Conservation (phyloP, 2,113 vertebrate species). For the Hyaena hyaena region DNA sequence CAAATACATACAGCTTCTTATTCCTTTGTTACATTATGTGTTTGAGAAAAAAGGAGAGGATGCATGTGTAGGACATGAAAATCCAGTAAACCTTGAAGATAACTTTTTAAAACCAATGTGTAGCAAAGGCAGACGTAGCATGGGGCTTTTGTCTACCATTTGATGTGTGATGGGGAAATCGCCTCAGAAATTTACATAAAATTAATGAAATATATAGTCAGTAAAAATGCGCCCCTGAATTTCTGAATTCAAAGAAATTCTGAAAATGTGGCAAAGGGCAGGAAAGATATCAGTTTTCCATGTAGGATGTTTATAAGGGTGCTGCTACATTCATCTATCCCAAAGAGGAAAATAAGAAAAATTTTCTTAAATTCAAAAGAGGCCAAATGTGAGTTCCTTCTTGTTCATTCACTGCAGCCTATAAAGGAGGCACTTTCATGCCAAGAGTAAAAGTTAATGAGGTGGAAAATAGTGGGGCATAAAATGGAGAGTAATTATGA, state of each 20-base stretch:
- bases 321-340: neutral
- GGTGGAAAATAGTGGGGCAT: slow-evolving; percentile 64
- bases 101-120: neutral
- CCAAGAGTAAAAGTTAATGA: slow-evolving; percentile 69
- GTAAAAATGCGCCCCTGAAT: neutral
- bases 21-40: neutral
- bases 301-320: neutral
- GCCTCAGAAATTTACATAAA: neutral
- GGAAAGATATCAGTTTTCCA: neutral
- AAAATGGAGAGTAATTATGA: slow-evolving; percentile 67
- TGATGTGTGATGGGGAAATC: neutral
- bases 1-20: neutral
- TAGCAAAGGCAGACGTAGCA: neutral
- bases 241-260: slow-evolving; percentile 4
- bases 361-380: neutral
- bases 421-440: slow-evolving; percentile 43
- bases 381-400: slow-evolving; percentile 5
- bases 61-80: neutral
- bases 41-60: neutral
- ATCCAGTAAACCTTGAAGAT: neutral
- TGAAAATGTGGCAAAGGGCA: neutral
- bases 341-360: neutral
- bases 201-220: neutral
- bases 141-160: too few species aligned
- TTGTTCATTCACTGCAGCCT: neutral